Percentiles rank a stretch among this genome's conserved stretches.
phyloP scores from a whole-genome alignment of 2,113 vertebrate genomes.

The Rostratula benghalensis region DNA sequence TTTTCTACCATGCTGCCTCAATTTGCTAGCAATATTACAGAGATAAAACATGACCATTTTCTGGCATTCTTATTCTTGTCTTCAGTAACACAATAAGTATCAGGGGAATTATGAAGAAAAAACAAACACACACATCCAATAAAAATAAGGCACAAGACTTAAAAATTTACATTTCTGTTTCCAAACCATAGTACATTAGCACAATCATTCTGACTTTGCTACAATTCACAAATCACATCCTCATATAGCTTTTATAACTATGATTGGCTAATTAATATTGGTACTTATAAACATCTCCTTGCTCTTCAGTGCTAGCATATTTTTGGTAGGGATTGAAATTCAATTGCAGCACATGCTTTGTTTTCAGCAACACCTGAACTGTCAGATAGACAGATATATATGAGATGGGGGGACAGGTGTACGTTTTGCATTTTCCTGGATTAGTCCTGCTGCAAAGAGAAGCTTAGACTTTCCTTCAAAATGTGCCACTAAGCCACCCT shows the following conservation, averaged over 20 bases:
- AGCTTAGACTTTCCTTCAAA: not conserved
- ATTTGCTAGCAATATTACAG: constrained; percentile 34
- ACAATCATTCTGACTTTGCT: constrained; percentile 46
- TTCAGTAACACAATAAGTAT: constrained; percentile 4
- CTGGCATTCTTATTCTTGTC: not conserved
- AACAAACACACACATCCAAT: not conserved
- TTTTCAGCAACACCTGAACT: not conserved
- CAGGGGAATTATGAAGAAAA: constrained; percentile 2
- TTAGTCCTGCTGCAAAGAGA: not conserved
- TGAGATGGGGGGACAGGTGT: too few species aligned
- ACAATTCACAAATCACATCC: constrained; percentile 62
- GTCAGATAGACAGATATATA: not conserved
- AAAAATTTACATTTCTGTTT: constrained; percentile 40
- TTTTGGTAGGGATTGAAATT: constrained; percentile 54
- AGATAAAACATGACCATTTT: constrained; percentile 18
- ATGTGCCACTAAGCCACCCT: not conserved
- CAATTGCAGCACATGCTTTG: constrained; percentile 31
- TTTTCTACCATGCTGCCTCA: not conserved
- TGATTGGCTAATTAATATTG: constrained; percentile 71
- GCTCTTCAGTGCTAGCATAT: constrained; percentile 19
- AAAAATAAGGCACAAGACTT: constrained; percentile 22
- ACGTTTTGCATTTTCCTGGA: not conserved
- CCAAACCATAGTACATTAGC: constrained; percentile 55
- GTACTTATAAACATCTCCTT: constrained; percentile 53
- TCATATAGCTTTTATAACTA: constrained; percentile 50